A percentile compares a stretch with the other conserved stretches of the same genome.
Conservation (phyloP, 1,140 invertebrate genomes). For the Grapholita molesta region DNA sequence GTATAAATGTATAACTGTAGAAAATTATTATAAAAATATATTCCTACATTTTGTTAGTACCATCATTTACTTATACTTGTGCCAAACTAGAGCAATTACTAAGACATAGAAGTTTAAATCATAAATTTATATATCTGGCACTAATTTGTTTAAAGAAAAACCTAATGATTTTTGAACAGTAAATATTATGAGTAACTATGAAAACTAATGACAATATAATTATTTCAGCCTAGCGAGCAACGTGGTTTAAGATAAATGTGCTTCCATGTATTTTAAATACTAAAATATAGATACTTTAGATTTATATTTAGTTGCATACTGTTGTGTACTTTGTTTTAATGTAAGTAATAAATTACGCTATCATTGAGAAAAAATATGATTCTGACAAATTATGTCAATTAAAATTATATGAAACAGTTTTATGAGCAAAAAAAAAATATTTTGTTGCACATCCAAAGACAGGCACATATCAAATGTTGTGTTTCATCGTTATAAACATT, state of each 20-base stretch:
- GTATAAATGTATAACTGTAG: slow-evolving; percentile 24
- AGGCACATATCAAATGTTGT: slow-evolving; percentile 11
- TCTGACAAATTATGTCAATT: slow-evolving; percentile 9
- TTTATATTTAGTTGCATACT: slow-evolving; percentile 23
- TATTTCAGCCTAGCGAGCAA: slow-evolving; percentile 2
- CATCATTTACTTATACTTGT: slow-evolving; percentile 9
- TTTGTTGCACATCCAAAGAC: background rate
- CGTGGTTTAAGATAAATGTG: slow-evolving; percentile 27
- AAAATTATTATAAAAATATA: slow-evolving; percentile 27
- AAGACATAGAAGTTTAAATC: background rate
- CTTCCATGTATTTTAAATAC: slow-evolving; percentile 34
- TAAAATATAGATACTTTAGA: slow-evolving; percentile 26
- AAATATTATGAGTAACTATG: background rate
- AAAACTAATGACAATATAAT: background rate
- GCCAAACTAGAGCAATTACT: background rate
- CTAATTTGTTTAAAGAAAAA: background rate
- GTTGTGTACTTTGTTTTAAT: slow-evolving; percentile 23
- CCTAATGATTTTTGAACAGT: background rate
- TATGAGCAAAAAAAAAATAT: background rate
- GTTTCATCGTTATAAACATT: background rate
- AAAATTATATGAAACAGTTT: background rate
- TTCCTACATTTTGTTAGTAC: background rate
- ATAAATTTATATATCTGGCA: background rate
- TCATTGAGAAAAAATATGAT: background rate
- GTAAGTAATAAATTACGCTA: slow-evolving; percentile 1